Evolutionary conservation across 2,888 invertebrate species (phyloP), one percentile per base, ranked within the genome.

Genomic region (Athalia rosae): DNA sequence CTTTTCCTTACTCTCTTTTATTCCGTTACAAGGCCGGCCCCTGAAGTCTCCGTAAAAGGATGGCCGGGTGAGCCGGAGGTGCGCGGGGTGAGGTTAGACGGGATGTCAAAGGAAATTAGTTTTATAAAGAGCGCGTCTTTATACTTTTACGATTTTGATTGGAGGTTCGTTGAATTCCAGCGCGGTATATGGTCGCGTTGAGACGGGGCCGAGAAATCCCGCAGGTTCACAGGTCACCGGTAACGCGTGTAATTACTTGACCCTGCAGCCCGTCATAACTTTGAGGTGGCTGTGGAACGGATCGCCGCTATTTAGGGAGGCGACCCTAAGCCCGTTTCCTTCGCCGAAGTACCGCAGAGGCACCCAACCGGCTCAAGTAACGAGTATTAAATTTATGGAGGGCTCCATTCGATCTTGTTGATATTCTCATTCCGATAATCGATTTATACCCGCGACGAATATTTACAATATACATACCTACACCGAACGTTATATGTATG

Each of bases 171-270:
- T 67, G 67, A 67, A 67, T 67, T 71, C 48, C 58, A n/a, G 1
- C 56, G 45, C 58, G 56, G 58, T n/a, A 45, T 61, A 28, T 7
- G 13, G 61, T 8, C 48, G 13, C 50, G 74, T 61, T 74, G 41
- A 53, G 61, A 61, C 61, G 61, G 28, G 41, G 43, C 48, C 48
- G 74, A 9, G n/a, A 62, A 59, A 62, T 59, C 74, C 74, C 74
- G 74, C 74, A 74, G 61, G 74, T 74, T 74, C 62, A 74, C 74
- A 62, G 74, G 74, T 74, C 74, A 74, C 61, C 62, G 74, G 74
- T 74, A 74, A 74, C 74, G 45, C 74, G 47, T 47, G 74, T 74
- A 74, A 74, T 74, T 74, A 74, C 61, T 74, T 74, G 74, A 74
- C 74, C 74, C 74, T 61, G n/a, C 28, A 28, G 28, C 74, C 61